Conservation (phyloP, 2,113 vertebrate species). For the Trichechus manatus region DNA sequence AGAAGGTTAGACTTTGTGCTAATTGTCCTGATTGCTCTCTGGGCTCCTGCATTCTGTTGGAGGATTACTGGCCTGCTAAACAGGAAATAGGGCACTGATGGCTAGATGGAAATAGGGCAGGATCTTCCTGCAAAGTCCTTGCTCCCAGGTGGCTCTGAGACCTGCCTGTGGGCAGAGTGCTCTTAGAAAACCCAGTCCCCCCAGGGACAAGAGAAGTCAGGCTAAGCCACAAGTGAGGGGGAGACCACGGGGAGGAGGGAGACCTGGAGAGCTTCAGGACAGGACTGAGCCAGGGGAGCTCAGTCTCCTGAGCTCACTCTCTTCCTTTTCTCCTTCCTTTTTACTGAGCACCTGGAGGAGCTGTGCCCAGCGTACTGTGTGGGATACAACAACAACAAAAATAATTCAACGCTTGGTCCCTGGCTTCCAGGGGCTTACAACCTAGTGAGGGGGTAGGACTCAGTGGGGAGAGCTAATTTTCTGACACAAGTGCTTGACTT, state of each 20-base stretch:
- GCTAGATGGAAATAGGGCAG: neutral
- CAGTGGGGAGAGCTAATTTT: neutral
- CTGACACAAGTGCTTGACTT: neutral
- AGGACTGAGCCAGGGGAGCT: neutral
- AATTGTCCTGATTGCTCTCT: neutral
- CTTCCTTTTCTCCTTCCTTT: neutral
- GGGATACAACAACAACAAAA: neutral
- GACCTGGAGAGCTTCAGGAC: accelerated
- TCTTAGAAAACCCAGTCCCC: neutral
- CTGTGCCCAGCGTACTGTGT: neutral
- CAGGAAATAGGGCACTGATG: neutral
- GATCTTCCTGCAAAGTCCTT: neutral
- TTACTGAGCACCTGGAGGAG: neutral
- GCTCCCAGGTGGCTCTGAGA: neutral
- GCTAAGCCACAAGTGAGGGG: neutral
- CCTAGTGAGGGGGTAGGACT: neutral
- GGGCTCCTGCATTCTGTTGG: neutral
- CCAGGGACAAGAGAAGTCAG: neutral
- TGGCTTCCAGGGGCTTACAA: neutral
- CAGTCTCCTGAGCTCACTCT: neutral
- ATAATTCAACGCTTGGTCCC: neutral
- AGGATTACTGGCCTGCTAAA: neutral
- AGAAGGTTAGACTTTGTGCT: neutral
- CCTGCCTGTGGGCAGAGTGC: neutral
- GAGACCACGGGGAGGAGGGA: neutral